phyloP scores from a whole-genome alignment of 2,797 vertebrate species.

The Sebastes paucispinis region DNA sequence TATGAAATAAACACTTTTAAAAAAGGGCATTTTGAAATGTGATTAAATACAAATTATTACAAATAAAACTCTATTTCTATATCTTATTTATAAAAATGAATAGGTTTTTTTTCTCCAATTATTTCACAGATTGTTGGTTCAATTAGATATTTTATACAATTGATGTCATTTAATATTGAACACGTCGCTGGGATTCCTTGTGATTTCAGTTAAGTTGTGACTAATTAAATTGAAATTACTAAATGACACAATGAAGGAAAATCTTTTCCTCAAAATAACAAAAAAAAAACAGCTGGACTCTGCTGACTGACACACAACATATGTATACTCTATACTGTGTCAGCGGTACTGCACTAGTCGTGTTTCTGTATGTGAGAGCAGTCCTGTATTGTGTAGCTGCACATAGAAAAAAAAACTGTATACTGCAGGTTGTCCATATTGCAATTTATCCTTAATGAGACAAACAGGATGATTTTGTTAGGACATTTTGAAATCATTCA shows the following conservation, averaged over 20 bases:
- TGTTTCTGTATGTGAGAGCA: background rate
- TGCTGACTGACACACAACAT: too few species aligned
- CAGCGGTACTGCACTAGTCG: background rate
- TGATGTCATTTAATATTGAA: background rate
- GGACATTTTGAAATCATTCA: background rate
- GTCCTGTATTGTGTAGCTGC: background rate
- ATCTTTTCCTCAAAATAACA: background rate
- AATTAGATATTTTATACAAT: background rate
- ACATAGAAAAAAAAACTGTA: background rate
- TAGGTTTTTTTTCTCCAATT: too few species aligned
- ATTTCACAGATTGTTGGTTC: background rate
- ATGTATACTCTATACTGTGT: background rate
- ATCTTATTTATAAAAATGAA: too few species aligned
- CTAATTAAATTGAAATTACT: background rate
- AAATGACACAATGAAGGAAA: background rate
- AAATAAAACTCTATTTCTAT: too few species aligned
- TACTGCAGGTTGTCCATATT: background rate
- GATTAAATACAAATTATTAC: too few species aligned
- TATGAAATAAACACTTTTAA: too few species aligned
- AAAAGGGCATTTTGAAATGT: too few species aligned
- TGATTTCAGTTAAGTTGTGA: background rate
- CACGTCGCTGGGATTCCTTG: background rate
- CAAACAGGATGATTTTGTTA: background rate
- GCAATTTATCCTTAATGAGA: background rate
- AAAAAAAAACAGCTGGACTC: background rate